A percentile compares a stretch with the other conserved stretches of the same genome.
Conservation (phyloP, 2,113 vertebrate genomes). For the Grallaria varia region DNA sequence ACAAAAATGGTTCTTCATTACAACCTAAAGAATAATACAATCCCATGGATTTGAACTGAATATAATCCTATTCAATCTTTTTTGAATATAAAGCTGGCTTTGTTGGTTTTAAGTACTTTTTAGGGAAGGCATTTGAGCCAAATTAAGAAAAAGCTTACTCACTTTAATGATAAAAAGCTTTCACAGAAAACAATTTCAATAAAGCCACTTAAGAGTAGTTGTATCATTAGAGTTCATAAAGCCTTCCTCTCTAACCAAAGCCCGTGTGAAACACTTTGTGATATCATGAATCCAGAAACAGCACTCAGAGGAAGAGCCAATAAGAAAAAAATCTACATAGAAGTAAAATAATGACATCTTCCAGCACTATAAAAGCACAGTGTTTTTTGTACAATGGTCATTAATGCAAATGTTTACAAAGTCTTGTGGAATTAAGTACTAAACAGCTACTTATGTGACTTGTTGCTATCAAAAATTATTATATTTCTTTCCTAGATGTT, state of each 20-base stretch:
- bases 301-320: background rate
- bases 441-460: background rate
- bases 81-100: background rate
- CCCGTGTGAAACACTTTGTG: background rate
- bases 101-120: background rate
- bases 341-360: slow-evolving; percentile 3
- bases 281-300: background rate
- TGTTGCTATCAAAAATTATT: background rate
- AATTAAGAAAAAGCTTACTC: background rate
- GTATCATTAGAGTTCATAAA: background rate
- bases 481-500: background rate
- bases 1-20: background rate
- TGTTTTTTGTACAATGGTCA: background rate
- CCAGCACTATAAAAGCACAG: background rate
- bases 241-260: background rate
- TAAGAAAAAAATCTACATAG: background rate
- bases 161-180: background rate
- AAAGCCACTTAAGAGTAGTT: background rate
- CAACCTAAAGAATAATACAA: background rate
- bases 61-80: background rate
- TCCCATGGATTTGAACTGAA: background rate
- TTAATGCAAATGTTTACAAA: background rate
- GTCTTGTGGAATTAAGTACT: background rate
- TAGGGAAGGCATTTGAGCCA: background rate
- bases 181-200: background rate